Base-by-base conservation (phyloP, 2,113 vertebrate genomes). In the Rutilus rutilus region DNA sequence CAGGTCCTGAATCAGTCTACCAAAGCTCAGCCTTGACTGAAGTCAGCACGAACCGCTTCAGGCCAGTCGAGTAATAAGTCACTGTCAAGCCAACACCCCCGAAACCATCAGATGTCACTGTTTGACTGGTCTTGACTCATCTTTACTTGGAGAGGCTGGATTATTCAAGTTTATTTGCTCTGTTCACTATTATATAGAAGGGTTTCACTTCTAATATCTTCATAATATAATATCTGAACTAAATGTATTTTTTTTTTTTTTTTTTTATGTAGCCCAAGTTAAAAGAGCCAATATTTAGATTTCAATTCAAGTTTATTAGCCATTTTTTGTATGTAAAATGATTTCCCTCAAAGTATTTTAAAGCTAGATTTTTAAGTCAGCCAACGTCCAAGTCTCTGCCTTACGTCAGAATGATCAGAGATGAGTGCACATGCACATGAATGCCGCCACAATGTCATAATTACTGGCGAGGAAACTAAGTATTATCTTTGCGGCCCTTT, bases 71-170 rank as follows among this genome's bases (percentile, higher is more conserved):
- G 82, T 73, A 75, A 81, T 82, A 82, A 82, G 79, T 82, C 57
- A 86, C 23, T 83, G 78, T 81, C 78, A 81, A 82, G 57, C 67
- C 78, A 86, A 82, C 67, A 75, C 30, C 78, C 67, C 36, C 17
- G 17, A 54, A 86, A 82, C 78, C 71, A 62, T 81, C 50, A 86
- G 78, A 86, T 81, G 78, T 86, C 67, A 75, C 78, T 82, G 85
- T 76, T 80, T 82, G 85, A 60, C 65, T 87, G 60, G 73, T 64
- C 64, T 83, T 82, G 69, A 81, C 77, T 75, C 33, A 82, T 69
- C 42, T 45, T 75, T 65, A 77, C 69, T 80, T n/a, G 45, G 74
- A 67, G 62, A 60, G 36, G 27, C 47, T 17, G 10, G 52, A 27
- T 9, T 25, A 5, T 47, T 75, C 52, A 54, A 25, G 42, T 84